Conservation (phyloP, 1,140 invertebrate genomes). For the Papilio helenus region DNA sequence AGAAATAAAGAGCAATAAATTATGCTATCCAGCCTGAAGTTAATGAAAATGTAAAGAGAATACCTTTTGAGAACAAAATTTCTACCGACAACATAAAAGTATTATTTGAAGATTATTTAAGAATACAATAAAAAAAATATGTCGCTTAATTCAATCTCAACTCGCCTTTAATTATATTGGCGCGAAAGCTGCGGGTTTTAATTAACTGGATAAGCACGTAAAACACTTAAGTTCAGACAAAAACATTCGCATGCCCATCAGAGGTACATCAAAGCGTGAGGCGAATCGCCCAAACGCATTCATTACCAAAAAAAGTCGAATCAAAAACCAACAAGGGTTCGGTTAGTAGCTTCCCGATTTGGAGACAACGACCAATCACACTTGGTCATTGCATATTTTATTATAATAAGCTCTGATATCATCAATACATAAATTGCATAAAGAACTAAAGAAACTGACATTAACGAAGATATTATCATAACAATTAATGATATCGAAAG, state of each 20-base stretch:
- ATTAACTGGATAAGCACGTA: not conserved
- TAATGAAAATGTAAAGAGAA: too few species aligned
- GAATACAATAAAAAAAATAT: not conserved
- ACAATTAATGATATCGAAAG: not conserved
- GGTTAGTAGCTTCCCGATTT: not conserved
- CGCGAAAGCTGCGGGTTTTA: not conserved
- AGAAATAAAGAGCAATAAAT: not conserved
- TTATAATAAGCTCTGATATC: slow-evolving; percentile 1
- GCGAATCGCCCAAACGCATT: not conserved
- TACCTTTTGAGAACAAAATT: not conserved
- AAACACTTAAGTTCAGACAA: not conserved
- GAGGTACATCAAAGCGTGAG: not conserved
- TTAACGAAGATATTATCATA: not conserved
- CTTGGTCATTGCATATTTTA: not conserved
- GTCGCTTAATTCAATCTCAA: not conserved
- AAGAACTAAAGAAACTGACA: not conserved
- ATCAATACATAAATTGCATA: slow-evolving; percentile 4
- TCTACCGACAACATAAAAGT: not conserved
- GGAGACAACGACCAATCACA: not conserved
- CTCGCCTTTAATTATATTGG: not conserved
- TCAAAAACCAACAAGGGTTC: not conserved
- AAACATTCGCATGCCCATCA: not conserved
- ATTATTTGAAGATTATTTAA: not conserved
- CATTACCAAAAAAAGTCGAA: not conserved
- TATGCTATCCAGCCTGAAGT: not conserved